Evolutionary conservation across 2,888 invertebrate species (phyloP), one percentile per base, ranked within the genome.

Genomic region (Andrena flavipes): DNA sequence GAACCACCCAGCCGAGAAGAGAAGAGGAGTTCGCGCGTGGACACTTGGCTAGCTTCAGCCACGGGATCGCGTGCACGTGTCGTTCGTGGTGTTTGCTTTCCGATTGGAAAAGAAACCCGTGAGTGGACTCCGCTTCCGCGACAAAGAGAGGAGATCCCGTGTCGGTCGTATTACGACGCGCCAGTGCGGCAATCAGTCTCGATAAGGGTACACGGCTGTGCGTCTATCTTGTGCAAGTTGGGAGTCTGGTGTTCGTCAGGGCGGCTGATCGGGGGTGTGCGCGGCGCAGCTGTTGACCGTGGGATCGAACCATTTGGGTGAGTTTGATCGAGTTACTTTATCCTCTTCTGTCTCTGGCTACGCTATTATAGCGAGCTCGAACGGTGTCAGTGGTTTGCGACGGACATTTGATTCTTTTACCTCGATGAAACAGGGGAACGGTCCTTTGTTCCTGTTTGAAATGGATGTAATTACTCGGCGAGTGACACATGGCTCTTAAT

Each of bases 131-230:
- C 20, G 49, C n/a, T 69, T 59, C 69, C 20, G 71, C 67, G n/a
- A 68, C 10, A n/a, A 23, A 8, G 35, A 56, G 59, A 8, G 42
- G 20, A 16, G 70, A 64, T 75, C 80, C 54, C 86, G 80, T 76
- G 77, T 51, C 65, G 67, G 30, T 76, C 42, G 42, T 70, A 33
- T 65, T 51, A 23, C 70, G 4, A 29, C 48, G 60, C 48, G 70
- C 68, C 54, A 72, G 33, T 60, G 82, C 49, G 75, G 67, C 10
- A 16, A 76, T 65, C 42, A 23, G 16, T 48, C 13, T 6, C 3
- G 65, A 70, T 76, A 60, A 51, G 51, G 49, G 74, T 16, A 26
- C 59, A 13, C 2, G 42, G 20, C 2, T 26, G 26, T 2, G 30
- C 29, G 20, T 23, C 13, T n/a, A 13, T 29, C 56, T 49, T 8